These are phyloP conservation scores for Bellardia pandia DNA, from an alignment of 2,888 invertebrate genomes.

Conservation along the genomic window DNA sequence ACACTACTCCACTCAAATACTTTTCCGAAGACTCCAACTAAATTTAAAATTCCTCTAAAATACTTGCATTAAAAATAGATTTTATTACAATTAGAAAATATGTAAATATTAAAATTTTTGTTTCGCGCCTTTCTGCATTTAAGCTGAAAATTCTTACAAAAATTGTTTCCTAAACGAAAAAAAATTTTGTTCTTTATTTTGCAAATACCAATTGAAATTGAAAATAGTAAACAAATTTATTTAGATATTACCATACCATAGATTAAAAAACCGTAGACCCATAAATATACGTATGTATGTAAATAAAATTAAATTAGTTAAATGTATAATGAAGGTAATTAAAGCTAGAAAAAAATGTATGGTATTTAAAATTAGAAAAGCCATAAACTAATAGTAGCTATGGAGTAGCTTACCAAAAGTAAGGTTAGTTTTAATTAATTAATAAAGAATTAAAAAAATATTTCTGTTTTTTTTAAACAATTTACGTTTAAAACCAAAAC, in stretches of 20 bases:
- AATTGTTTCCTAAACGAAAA: conserved; percentile 49
- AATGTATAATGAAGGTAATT: conserved; percentile 20
- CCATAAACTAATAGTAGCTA: conserved; percentile 49
- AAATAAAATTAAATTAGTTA: conserved; percentile 33
- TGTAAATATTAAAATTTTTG: conserved; percentile 9
- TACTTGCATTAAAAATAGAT: conserved; percentile 52
- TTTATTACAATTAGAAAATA: neutral
- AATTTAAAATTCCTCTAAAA: conserved; percentile 43
- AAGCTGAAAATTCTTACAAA: conserved; percentile 9
- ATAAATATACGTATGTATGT: conserved; percentile 42
- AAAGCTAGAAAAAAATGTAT: conserved; percentile 55
- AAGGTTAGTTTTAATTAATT: conserved; percentile 61
- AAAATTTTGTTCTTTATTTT: conserved; percentile 77
- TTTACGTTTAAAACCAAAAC: conserved; percentile 60
- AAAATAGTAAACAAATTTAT: conserved; percentile 15
- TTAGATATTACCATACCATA: conserved; percentile 63
- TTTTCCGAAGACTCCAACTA: neutral
- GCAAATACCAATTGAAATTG: conserved; percentile 76
- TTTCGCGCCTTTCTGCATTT: conserved; percentile 25
- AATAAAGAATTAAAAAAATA: conserved; percentile 37
- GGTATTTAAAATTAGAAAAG: conserved; percentile 56
- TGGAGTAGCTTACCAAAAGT: conserved; percentile 30
- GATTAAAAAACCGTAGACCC: conserved; percentile 60
- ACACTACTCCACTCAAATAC: too few relatives aligned
- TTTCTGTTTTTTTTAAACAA: conserved; percentile 15